Percentiles rank a stretch among this genome's conserved stretches.
Evolutionary conservation across 2,113 vertebrate genomes (phyloP).

Genomic region (Xerus inauris): DNA sequence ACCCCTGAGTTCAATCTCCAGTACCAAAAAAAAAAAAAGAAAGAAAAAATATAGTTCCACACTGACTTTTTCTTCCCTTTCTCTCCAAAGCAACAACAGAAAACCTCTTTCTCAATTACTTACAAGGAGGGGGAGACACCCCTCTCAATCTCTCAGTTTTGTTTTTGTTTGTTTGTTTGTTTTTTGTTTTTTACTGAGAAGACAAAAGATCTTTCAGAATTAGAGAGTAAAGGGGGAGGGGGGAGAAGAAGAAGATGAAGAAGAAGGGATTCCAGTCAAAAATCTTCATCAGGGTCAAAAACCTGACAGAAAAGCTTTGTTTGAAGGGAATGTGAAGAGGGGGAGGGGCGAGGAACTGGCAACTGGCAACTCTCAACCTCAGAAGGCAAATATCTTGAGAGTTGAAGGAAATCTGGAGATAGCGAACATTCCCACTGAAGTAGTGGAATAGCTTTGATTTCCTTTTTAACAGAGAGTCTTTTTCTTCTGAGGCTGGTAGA

Average conservation of each 20-base stretch:
- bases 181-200: conserved; percentile 18
- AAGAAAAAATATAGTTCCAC: conserved; percentile 24
- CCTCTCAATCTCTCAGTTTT: conserved; percentile 38
- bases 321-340: conserved; percentile 66
- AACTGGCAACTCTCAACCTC: conserved; percentile 50
- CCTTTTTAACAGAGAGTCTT: conserved; percentile 34
- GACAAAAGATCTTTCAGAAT: conserved; percentile 80
- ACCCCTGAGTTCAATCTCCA: no score
- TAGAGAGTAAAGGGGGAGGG: background rate
- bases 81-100: background rate
- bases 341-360: background rate
- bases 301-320: conserved; percentile 81
- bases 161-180: no score
- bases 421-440: conserved; percentile 56
- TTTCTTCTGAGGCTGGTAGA: background rate
- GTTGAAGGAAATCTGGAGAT: conserved; percentile 59
- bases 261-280: conserved; percentile 63
- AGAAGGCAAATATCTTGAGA: conserved; percentile 69
- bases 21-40: no score
- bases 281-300: conserved; percentile 78
- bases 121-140: background rate
- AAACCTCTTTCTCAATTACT: conserved; percentile 33
- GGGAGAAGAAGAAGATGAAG: background rate
- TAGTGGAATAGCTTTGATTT: conserved; percentile 25
- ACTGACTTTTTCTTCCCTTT: background rate